Base-by-base conservation (phyloP, 2,113 vertebrate species). In the Strix uralensis region DNA sequence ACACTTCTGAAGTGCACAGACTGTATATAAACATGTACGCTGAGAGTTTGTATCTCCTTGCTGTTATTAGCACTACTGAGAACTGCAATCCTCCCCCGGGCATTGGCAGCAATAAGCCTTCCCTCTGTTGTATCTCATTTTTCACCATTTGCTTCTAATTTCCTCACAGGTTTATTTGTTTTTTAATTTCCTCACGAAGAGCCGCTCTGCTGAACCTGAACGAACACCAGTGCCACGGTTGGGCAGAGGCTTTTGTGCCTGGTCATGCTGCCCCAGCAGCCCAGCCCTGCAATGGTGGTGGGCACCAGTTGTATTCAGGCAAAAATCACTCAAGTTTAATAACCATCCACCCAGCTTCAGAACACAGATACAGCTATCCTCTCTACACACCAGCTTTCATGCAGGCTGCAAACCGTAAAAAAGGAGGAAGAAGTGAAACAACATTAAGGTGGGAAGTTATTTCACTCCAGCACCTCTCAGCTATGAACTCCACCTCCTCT, bases 221-320 rank as follows among this genome's bases (percentile, higher is more conserved):
- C 5, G 3, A 78, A 46, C 65, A 13, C 23, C 4, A 16, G 34
- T 40, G 49, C 15, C 0, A 0, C 4, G 40, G 20, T 0, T 2
- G 44, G 42, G 38, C 65, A 27, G 32, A 57, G 46, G 65, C 27
- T 84, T 8, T 58, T 62, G 44, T 2, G 26, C 11, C 5, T 7
- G 9, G 14, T 1, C 0, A 0, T 13, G n/a, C 4, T 47, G 38
- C 21, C 62, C 38, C 63, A 69, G 51, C 34, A 63, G 36, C 38
- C 30, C 34, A 81, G 38, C 42, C 25, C 17, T 10, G 14, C 47
- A 20, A 13, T 1, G 0, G 16, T 0, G 1, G 36, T 6, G 30
- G 65, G 81, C 44, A 72, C 26, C 21, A 7, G 20, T 10, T 3
- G 2, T 10, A 32, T 2, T 44, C 75, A 44, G 36, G 23, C 13